Conservation (phyloP, 1,140 invertebrate species). For the Apis laboriosa region DNA sequence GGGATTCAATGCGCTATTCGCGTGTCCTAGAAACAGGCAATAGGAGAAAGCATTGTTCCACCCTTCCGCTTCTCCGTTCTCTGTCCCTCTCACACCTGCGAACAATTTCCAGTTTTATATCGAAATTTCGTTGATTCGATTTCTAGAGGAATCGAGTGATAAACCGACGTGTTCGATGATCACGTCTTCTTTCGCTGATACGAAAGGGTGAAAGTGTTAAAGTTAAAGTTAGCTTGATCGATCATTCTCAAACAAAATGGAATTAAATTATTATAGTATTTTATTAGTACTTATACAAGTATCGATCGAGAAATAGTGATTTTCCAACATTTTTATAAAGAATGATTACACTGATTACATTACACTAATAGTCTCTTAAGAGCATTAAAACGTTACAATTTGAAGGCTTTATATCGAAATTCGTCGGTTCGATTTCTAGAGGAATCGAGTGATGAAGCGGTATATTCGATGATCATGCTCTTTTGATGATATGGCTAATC, state of each 20-base stretch:
- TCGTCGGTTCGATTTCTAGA: no score
- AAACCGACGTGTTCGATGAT: neutral
- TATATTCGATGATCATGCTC: neutral
- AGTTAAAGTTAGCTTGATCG: neutral
- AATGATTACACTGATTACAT: no score
- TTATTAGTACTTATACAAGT: no score
- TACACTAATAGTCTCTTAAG: no score
- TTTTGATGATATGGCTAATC: neutral
- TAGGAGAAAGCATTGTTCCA: constrained; percentile 72
- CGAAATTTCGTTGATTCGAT: neutral
- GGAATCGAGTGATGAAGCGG: neutral
- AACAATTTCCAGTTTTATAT: constrained; percentile 44
- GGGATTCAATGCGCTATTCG: constrained; percentile 93
- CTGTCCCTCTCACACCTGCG: constrained; percentile 50
- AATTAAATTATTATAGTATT: no score
- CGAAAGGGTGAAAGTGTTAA: neutral
- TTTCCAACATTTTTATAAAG: no score
- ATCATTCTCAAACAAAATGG: no score
- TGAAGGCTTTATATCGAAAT: no score
- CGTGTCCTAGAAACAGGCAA: constrained; percentile 84
- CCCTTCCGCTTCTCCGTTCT: constrained; percentile 27
- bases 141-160: neutral
- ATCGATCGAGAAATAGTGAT: no score
- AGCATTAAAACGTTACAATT: no score
- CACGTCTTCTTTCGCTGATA: neutral